These are phyloP conservation scores for Oppia nitens DNA, from an alignment of 1,140 invertebrate species.

Conservation along the genomic window DNA sequence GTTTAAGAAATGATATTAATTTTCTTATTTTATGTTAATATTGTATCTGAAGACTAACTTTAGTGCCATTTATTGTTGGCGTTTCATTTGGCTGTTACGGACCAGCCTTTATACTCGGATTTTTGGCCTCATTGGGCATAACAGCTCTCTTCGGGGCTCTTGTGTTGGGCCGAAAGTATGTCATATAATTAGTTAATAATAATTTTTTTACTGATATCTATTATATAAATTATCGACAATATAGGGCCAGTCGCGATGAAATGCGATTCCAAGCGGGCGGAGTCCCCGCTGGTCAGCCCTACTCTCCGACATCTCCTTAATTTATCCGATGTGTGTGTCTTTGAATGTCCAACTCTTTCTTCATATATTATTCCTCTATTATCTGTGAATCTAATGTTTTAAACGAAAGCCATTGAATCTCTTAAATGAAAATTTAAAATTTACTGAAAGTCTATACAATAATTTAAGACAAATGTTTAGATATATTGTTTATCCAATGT, in stretches of 20 bases:
- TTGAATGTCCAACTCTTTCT: background rate
- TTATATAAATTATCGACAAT: conserved; percentile 1
- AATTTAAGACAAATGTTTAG: too few species aligned
- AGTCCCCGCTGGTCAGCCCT: conserved; percentile 10
- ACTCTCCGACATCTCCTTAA: conserved; percentile 18
- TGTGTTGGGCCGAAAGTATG: conserved; percentile 14
- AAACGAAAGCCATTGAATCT: too few species aligned
- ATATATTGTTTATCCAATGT: too few species aligned
- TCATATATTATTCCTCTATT: background rate
- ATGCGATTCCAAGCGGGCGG: conserved; percentile 17
- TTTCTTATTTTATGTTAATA: background rate
- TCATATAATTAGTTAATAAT: background rate
- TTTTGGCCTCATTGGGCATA: conserved; percentile 6
- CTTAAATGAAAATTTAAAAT: too few species aligned
- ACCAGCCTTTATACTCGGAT: conserved; percentile 13
- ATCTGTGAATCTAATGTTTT: too few species aligned
- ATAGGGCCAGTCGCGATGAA: conserved; percentile 12
- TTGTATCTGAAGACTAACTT: conserved; percentile 3
- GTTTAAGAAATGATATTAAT: background rate
- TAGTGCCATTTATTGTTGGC: conserved; percentile 14
- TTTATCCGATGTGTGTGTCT: background rate
- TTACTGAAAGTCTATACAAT: too few species aligned
- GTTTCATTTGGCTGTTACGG: conserved; percentile 14
- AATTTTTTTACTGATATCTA: background rate
- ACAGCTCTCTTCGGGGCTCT: conserved; percentile 14